Conservation (phyloP, 2,797 vertebrate species). For the Ciconia nigra region DNA sequence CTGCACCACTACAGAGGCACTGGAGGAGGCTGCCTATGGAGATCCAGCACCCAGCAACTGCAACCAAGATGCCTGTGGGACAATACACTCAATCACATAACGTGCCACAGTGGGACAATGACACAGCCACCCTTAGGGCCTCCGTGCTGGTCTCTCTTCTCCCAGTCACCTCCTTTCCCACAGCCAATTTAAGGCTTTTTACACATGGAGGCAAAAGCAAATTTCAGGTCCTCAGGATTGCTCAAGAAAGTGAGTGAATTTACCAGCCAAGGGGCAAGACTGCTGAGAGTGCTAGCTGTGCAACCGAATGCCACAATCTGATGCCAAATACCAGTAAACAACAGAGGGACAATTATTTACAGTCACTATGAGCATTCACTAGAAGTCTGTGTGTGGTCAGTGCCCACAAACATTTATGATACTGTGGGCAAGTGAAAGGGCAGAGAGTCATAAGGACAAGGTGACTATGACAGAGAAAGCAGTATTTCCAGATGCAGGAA, state of each 20-base stretch:
- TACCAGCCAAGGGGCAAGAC: background rate
- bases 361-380: background rate
- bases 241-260: background rate
- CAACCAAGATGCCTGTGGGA: background rate
- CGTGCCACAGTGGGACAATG: background rate
- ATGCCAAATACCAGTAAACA: background rate
- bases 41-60: background rate
- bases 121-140: background rate
- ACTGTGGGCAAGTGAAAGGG: background rate
- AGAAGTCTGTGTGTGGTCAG: accelerated
- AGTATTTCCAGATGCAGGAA: background rate
- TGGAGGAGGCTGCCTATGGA: background rate
- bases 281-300: background rate
- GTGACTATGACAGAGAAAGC: background rate
- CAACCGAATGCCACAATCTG: background rate
- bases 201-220: background rate
- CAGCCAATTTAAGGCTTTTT: accelerated
- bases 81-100: background rate
- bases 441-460: background rate
- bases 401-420: background rate
- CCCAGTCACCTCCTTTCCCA: background rate
- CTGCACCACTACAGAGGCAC: background rate
- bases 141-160: background rate
- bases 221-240: background rate
- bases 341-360: background rate